Evolutionary conservation across 1,140 invertebrate genomes (phyloP), one percentile per base, ranked within the genome.

Genomic region (Aphelinus atriplicis): DNA sequence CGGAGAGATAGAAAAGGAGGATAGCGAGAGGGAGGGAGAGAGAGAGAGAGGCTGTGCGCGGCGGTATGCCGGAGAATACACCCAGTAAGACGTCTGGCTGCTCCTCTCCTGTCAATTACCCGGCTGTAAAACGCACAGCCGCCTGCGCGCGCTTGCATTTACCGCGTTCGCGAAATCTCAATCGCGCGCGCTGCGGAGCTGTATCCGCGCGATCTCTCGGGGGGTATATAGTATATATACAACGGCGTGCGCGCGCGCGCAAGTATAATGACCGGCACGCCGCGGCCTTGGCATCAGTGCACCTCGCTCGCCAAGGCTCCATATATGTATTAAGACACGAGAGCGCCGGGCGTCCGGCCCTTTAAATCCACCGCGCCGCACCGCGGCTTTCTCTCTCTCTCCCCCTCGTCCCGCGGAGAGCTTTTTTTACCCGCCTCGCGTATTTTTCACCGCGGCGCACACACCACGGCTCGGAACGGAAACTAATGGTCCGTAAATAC

Each of bases 401-500:
- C 26, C 26, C 7, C n/a, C 26, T 61, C 58, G 48, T 26, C 26
- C 10, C 3, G 2, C 61, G 10, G 3, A 7, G 6, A 63, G 3
- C 45, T 55, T 56, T 71, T 47, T 63, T 56, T n/a, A 50, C 57
- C 50, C 43, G 7, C 7, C 48, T 46, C 46, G 61, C 6, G 26
- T 26, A 26, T 26, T 26, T 26, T 26, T 26, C 26, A 26, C 26
- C 26, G 26, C 10, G 43, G 10, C 6, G 55, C 50, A 26, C 26
- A 26, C 26, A 26, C 26, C 26, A 26, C 26, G 26, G 26, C 47
- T 48, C 53, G 51, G 7, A 63, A n/a, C 43, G 53, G 60, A 71
- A 62, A 62, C 43, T 55, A 72, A 65, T 72, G 70, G 62, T 26
- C 53, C 55, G 70, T 64, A 72, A 72, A 72, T 64, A 46, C 70